Evolutionary conservation across 2,888 invertebrate genomes (phyloP).

Genomic region (Mactromeris polynyma): DNA sequence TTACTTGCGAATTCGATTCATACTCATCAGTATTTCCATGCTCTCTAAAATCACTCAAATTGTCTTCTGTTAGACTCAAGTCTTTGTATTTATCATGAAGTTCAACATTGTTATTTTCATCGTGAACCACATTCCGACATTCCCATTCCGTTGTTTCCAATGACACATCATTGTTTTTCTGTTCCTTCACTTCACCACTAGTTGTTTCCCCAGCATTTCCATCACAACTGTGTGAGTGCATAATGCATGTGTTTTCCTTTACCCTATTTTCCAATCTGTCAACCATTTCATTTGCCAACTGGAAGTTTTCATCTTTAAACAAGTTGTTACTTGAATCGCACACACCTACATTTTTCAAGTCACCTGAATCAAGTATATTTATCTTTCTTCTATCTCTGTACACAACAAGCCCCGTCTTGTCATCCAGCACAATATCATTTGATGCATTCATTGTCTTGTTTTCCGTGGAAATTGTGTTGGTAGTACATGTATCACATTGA

Average conservation of each 20-base stretch:
- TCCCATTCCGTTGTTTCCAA: neutral
- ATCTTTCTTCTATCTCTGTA: neutral
- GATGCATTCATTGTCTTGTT: neutral
- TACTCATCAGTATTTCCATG: neutral
- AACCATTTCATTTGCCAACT: neutral
- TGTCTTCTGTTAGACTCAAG: neutral
- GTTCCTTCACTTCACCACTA: neutral
- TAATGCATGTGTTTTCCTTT: neutral
- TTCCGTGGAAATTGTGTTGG: neutral
- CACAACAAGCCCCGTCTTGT: neutral
- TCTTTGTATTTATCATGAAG: neutral
- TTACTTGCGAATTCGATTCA: neutral
- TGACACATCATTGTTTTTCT: neutral
- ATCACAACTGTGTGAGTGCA: too few relatives aligned
- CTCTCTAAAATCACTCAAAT: neutral
- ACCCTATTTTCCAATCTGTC: neutral
- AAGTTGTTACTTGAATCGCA: neutral
- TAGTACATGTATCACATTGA: neutral
- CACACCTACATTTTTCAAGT: neutral
- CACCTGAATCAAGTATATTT: neutral
- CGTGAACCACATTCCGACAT: neutral
- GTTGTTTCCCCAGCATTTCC: neutral
- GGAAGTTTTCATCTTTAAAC: neutral
- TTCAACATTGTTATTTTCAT: slow-evolving; percentile 16
- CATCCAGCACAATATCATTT: neutral